Base-by-base conservation (phyloP, 2,888 invertebrate genomes). In the Heliothis peltigera region DNA sequence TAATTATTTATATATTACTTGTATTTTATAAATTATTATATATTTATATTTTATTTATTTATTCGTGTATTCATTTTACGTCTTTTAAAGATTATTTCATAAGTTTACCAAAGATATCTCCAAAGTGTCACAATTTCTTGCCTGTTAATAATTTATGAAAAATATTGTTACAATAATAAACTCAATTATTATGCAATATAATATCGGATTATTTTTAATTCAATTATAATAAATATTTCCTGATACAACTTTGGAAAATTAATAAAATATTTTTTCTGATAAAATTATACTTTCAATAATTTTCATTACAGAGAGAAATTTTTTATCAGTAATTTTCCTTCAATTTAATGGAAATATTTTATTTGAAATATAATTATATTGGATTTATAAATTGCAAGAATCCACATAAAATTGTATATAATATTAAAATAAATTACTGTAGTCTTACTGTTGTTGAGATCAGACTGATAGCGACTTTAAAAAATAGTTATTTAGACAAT, bases 391-490 rank as follows among this genome's bases (percentile, higher is more conserved):
- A 18, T 39, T 25, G 28, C 4, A 60, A 19, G 32, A 55, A 53
- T 58, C 44, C 49, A 57, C 49, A 43, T 57, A 43, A 63, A 71
- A 61, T 47, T 83, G 75, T 81, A 82, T 25, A 76, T 66, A 73
- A 56, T 75, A 63, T n/a, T n/a, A n/a, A n/a, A 49, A 63, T 53
- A 69, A 71, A 64, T 83, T 84, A 83, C 57, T 70, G 47, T 80
- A 80, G 82, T 8, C 70, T 87, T 81, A 88, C 77, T 84, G 86
- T 88, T 91, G 89, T 90, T 91, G 83, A 89, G 83, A 86, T 87
- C 93, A 92, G 93, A 93, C 93, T 93, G 93, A 93, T 93, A 92
- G 91, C 84, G 70, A 87, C 84, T 87, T 88, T 87, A 73, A 74
- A 70, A n/a, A 64, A 73, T 80, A 80, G 82, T 64, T 77, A 62